Base-by-base conservation (phyloP, 2,113 vertebrate genomes). In the Rhipidura dahli region DNA sequence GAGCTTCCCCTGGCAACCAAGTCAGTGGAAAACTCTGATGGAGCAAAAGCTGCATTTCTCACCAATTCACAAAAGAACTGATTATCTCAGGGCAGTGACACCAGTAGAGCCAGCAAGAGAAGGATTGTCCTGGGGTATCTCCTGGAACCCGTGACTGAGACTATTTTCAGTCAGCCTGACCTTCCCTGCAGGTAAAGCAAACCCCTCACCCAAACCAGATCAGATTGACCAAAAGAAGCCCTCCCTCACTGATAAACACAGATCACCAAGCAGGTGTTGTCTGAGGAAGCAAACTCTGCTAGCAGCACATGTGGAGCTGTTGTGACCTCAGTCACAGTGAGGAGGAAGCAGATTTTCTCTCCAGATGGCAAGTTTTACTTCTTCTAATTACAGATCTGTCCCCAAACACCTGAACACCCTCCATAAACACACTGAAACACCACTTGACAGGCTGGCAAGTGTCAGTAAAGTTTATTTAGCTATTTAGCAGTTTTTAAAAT, bases 351-450 rank as follows among this genome's bases (percentile, higher is more conserved):
- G 71, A 80, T 91, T 94, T 87, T 59, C 78, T 79, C 75, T 95
- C 70, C 96, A 97, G 87, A 91, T 92, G 96, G 91, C 72, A 91
- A 94, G 23, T 88, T 87, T 89, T 77, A 47, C 64, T 89, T 68
- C 45, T 66, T 79, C 73, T 81, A 90, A 80, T 89, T 59, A 77
- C 89, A 91, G 69, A 40, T 60, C 31, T 33, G 20, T 90, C 89
- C 89, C 78, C 66, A 90, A 59, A 69, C 82, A 89, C 92, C 94
- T 95, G 80, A 94, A 70, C 23, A 13, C 35, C 47, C 82, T 65
- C 72, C 85, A 73, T 33, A 50, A 7, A 33, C 53, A 56, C 35
- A 40, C 40, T 40, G 39, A 77, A 69, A 63, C 61, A 49, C 66
- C 73, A 21, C 66, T 90, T 75, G 23, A 31, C 54, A 61, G 64